Base-by-base conservation (phyloP, 53 echinoderm and acorn worm genomes). In the Stichopus horrens region DNA sequence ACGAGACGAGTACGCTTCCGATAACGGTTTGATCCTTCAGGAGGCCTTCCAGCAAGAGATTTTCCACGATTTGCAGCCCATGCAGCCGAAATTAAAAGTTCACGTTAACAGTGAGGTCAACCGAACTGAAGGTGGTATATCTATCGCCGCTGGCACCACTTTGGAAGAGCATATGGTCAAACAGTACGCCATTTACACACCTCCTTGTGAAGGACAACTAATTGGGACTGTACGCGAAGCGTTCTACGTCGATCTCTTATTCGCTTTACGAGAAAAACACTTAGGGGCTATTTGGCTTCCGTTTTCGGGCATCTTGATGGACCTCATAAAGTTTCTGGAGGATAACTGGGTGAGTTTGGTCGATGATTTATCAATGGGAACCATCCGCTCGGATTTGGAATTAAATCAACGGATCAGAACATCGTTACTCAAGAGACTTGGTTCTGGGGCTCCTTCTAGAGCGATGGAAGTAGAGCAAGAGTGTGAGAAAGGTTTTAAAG, bases 221-320 rank as follows among this genome's bases (percentile, higher is more conserved):
- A 90, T 90, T 13, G 74, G 71, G 6, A 73, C 87, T 55, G 56
- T 77, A 13, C 37, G 7, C 5, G 91, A 90, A 75, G 83, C 96
- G 10, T 20, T 75, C 8, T 96, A 96, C 86, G 74, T 96, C 11
- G 91, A 96, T 76, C 83, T 96, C 58, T 90, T 95, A 0, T 96
- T 96, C 73, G 96, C 92, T n/a, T 87, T 96, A 9, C 88, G 94
- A 7, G 96, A 96, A 75, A 88, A 88, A 8, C 88, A 92, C 67
- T 68, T 95, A 9, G 89, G 90, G 8, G 23, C 51, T 18, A 23
- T 91, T 2, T 55, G 53, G 10, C 16, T 79, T 23, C 73, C 83
- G 10, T 93, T 93, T 52, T 73, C 92, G 10, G 71, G 91, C 5
- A 66, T 78, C 11, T 53, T 95, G 57, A 83, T 92, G 68, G 77